Evolutionary conservation across 2,888 invertebrate genomes (phyloP).

Genomic region (Biston stratarius): DNA sequence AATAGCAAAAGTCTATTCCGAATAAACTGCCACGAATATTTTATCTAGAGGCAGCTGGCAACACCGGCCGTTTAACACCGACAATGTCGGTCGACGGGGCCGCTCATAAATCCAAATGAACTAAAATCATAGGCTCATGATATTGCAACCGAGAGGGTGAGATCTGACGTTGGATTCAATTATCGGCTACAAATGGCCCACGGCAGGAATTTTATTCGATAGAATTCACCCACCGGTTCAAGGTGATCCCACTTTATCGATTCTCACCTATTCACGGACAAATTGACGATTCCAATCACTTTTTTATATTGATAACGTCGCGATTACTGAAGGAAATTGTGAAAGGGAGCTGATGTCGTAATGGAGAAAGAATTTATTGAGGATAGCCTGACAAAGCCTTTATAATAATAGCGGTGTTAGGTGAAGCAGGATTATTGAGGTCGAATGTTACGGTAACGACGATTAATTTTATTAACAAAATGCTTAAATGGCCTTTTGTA

Average conservation of each 20-base stretch:
- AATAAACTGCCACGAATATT: background rate
- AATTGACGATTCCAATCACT: conserved; percentile 60
- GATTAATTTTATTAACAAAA: conserved; percentile 45
- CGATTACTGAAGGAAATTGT: conserved; percentile 53
- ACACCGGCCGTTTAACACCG: conserved; percentile 12
- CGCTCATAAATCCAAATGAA: conserved; percentile 64
- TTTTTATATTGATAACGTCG: conserved; percentile 55
- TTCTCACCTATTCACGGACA: conserved; percentile 63
- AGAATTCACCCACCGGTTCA: conserved; percentile 68
- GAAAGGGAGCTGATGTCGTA: conserved; percentile 53
- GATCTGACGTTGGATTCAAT: conserved; percentile 75
- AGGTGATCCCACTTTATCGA: conserved; percentile 70
- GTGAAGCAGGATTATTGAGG: conserved; percentile 46
- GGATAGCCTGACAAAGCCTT: conserved; percentile 48
- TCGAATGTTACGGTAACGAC: conserved; percentile 39
- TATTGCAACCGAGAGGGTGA: conserved; percentile 65
- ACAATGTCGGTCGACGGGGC: conserved; percentile 13
- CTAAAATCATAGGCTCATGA: conserved; percentile 69
- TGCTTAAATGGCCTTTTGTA: conserved; percentile 22
- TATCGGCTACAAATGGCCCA: conserved; percentile 76
- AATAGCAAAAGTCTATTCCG: background rate
- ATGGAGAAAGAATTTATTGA: conserved; percentile 53
- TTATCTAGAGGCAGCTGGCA: conserved; percentile 6
- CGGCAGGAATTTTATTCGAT: conserved; percentile 75
- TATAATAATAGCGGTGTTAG: conserved; percentile 43